Conservation (phyloP, 2,797 vertebrate species). For the Chelmon rostratus region DNA sequence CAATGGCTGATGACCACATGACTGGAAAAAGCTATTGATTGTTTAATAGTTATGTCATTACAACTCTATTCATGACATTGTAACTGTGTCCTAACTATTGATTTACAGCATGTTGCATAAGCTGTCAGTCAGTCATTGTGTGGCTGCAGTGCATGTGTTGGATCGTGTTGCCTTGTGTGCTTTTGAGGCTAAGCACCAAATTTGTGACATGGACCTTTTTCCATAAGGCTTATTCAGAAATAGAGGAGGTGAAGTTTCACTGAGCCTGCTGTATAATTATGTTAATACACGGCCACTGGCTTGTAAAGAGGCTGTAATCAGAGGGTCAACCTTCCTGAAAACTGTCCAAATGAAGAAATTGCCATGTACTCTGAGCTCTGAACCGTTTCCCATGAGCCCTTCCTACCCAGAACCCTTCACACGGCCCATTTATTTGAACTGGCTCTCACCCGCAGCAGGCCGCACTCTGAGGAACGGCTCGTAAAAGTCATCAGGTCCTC, state of each 20-base stretch:
- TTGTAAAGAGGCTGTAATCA: conserved; percentile 68
- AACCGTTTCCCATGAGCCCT: conserved; percentile 73
- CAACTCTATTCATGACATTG: conserved; percentile 4
- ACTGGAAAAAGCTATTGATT: conserved; percentile 41
- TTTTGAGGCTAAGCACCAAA: conserved; percentile 27
- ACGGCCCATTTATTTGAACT: conserved; percentile 83
- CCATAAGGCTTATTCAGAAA: conserved; percentile 26
- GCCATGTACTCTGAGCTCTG: conserved; percentile 64
- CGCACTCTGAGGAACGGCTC: conserved; percentile 73
- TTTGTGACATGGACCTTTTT: conserved; percentile 31
- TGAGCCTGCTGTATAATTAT: conserved; percentile 68
- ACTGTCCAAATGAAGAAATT: conserved; percentile 74
- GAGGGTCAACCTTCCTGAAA: conserved; percentile 68
- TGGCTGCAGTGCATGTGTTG: conserved; percentile 13
- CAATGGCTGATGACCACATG: conserved; percentile 1
- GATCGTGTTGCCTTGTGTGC: conserved; percentile 13
- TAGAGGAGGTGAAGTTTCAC: conserved; percentile 44
- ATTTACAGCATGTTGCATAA: conserved; percentile 39
- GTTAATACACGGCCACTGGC: conserved; percentile 64
- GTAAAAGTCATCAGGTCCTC: conserved; percentile 83
- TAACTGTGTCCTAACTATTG: conserved; percentile 41
- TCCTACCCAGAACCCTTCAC: conserved; percentile 72
- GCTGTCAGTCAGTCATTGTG: conserved; percentile 7
- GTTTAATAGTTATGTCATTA: conserved; percentile 16
- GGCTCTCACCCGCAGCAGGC: conserved; percentile 77